Conservation (phyloP, 2,113 vertebrate genomes). For the Tautogolabrus adspersus region DNA sequence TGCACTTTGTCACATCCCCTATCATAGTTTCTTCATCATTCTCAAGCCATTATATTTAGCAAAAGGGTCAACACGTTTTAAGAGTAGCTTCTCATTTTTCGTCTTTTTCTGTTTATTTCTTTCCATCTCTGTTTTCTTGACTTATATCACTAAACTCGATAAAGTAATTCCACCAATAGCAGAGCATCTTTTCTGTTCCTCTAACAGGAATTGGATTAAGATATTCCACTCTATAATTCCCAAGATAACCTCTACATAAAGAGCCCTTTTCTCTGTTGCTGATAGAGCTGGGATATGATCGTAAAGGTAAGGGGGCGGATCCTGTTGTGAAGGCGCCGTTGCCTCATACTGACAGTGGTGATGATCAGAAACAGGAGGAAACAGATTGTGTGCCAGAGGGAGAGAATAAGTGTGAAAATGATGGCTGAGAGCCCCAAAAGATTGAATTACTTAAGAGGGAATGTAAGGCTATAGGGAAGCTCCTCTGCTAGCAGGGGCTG, state of each 20-base stretch:
- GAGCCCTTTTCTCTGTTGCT: neutral
- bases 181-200: constrained; percentile 6
- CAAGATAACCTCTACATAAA: constrained; percentile 9
- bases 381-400: neutral
- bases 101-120: too few relatives aligned
- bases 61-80: too few relatives aligned
- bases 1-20: too few relatives aligned
- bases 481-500: neutral
- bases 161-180: neutral
- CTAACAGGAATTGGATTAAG: neutral
- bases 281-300: constrained; percentile 7
- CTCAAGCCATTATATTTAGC: too few relatives aligned
- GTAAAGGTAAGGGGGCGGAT: constrained; percentile 23
- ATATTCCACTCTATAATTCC: constrained; percentile 11
- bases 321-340: constrained; percentile 27
- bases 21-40: too few relatives aligned
- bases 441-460: neutral
- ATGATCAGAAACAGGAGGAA: constrained; percentile 29
- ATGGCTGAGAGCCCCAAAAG: constrained; percentile 3
- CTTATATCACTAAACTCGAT: neutral
- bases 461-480: neutral
- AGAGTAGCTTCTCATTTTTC: neutral
- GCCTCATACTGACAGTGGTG: constrained; percentile 26
- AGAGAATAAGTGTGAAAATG: constrained; percentile 9
- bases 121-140: neutral